Base-by-base conservation (phyloP, 1,140 invertebrate genomes). In the Arctopsyche grandis region DNA sequence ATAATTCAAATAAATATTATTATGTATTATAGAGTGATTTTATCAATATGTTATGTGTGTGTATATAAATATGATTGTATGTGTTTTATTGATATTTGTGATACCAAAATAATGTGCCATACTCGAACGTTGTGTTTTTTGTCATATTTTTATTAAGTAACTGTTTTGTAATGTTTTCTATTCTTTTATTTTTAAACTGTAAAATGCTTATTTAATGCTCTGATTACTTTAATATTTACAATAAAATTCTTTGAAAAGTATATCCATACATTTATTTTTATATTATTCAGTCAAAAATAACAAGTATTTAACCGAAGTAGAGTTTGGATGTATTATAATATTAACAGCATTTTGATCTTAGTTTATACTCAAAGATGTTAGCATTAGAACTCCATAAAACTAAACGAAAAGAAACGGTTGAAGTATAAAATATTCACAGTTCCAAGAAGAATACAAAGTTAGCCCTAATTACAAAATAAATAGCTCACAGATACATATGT, bases 121-220 rank as follows among this genome's bases (percentile, higher is more conserved):
- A 81, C 77, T 81, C 80, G 26, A 24, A 81, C 12, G 80, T 81
- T 81, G 80, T 78, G 77, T 80, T 78, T 22, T 69, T 58, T 74
- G 29, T 52, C 48, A 52, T 52, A 52, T 52, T 52, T 52, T 52
- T 52, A 5, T 52, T 52, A 52, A 38, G 29, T 38, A 38, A 38
- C 7, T n/a, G n/a, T n/a, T n/a, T n/a, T n/a, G n/a, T n/a, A n/a
- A 38, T 38, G n/a, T 38, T 38, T 48, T 22, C 12, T 12, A 74
- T 74, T 26, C 48, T 9, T 21, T 74, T 74, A 48, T 43, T 9
- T 52, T 74, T 12, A 52, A 1, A 21, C n/a, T 73, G 16, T 43
- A 44, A 43, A 16, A 14, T 43, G 29, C 56, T 74, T 46, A 74
- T 46, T 74, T 46, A 48, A 48, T 74, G 22, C 16, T 73, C 29